These are phyloP conservation scores for Larimichthys crocea DNA, from an alignment of 2,113 vertebrate genomes.

Conservation along the genomic window DNA sequence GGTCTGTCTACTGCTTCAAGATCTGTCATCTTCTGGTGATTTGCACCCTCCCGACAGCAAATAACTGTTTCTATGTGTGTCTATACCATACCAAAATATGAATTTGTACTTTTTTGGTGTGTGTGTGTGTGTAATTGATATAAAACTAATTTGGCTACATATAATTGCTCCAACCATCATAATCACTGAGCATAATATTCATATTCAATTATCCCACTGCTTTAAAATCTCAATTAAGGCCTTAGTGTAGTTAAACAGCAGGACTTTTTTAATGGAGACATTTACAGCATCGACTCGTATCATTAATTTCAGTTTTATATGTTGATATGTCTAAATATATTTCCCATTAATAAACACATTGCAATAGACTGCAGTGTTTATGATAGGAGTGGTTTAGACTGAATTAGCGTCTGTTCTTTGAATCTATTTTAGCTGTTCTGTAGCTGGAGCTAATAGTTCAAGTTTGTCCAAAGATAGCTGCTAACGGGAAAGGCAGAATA, in stretches of 20 bases:
- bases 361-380: too few species aligned
- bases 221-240: not conserved
- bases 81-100: too few species aligned
- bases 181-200: not conserved
- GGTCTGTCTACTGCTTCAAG: conserved; percentile 13
- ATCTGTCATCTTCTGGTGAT: not conserved
- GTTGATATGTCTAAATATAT: not conserved
- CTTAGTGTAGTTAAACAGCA: not conserved
- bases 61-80: not conserved
- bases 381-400: too few species aligned
- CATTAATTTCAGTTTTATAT: not conserved
- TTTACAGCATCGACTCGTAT: not conserved
- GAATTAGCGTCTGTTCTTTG: not conserved
- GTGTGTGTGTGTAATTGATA: not conserved
- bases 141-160: not conserved
- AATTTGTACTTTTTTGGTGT: too few species aligned
- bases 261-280: not conserved
- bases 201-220: not conserved
- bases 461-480: not conserved
- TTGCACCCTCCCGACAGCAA: not conserved
- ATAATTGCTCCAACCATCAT: not conserved
- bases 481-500: not conserved
- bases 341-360: not conserved
- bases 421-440: not conserved
- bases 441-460: not conserved